phyloP scores from a whole-genome alignment of 1,140 invertebrate genomes.

The Aleiodes sp. region DNA sequence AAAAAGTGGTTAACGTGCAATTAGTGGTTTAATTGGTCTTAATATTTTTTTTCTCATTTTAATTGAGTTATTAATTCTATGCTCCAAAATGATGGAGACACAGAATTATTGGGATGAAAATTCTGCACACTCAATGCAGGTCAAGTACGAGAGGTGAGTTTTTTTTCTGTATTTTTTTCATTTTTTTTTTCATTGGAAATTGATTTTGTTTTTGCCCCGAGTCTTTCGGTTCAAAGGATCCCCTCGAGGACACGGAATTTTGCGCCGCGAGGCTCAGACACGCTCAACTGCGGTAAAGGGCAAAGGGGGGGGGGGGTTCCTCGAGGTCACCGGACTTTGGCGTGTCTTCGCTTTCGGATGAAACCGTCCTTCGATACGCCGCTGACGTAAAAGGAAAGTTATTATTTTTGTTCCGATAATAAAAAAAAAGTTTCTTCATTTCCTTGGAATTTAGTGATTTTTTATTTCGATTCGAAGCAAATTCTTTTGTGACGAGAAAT shows the following conservation, averaged over 20 bases:
- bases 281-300: background rate
- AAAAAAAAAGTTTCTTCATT: too few relatives aligned
- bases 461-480: too few relatives aligned
- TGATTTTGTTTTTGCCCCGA: background rate
- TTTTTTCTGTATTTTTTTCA: conserved; percentile 1
- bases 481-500: too few relatives aligned
- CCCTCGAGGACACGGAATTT: background rate
- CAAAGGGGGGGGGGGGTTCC: background rate
- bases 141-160: conserved; percentile 63
- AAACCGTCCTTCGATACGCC: conserved; percentile 27
- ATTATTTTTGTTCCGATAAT: background rate
- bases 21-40: background rate
- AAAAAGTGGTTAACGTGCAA: background rate
- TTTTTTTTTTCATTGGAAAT: background rate
- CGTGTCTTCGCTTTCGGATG: conserved; percentile 14
- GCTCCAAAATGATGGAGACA: conserved; percentile 64
- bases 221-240: background rate
- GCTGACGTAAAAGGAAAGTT: background rate
- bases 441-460: too few relatives aligned
- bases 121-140: conserved; percentile 62
- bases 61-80: conserved; percentile 51
- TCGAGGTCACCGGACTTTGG: conserved; percentile 27
- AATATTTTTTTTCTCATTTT: too few relatives aligned
- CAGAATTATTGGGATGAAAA: conserved; percentile 65
- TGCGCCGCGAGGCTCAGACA: background rate